These are phyloP conservation scores for Hypotaenidia philippensis DNA, from an alignment of 2,797 vertebrate species.

Conservation along the genomic window DNA sequence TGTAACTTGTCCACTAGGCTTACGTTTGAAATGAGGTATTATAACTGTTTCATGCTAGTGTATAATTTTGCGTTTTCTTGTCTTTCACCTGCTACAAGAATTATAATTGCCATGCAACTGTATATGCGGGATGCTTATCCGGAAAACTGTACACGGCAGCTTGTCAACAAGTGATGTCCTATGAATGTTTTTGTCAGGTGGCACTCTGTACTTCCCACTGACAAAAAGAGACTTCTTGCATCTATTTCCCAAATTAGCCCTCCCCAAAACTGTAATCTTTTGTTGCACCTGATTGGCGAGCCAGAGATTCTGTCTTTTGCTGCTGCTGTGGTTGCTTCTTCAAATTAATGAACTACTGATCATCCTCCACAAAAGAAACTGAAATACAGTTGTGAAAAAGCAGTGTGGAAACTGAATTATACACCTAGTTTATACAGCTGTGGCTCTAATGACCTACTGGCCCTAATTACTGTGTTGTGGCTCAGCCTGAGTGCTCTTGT, in stretches of 20 bases:
- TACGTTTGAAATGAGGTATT: constrained; percentile 26
- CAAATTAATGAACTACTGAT: constrained; percentile 33
- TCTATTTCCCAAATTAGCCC: constrained; percentile 19
- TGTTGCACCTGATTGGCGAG: constrained; percentile 30
- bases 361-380: constrained; percentile 61
- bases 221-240: constrained; percentile 20
- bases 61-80: constrained; percentile 64
- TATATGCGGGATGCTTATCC: not conserved
- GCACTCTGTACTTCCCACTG: constrained; percentile 12
- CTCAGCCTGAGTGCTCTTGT: constrained; percentile 65
- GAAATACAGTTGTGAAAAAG: constrained; percentile 68
- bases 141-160: constrained; percentile 21
- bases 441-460: constrained; percentile 77
- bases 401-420: constrained; percentile 79
- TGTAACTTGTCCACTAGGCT: constrained; percentile 52
- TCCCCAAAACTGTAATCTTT: constrained; percentile 17
- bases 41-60: constrained; percentile 65
- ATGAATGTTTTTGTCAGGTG: constrained; percentile 15
- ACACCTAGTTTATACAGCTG: constrained; percentile 81
- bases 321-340: constrained; percentile 46
- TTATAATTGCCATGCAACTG: not conserved
- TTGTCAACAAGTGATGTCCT: constrained; percentile 18
- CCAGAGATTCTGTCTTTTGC: not conserved
- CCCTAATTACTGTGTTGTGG: constrained; percentile 73
- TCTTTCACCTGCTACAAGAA: constrained; percentile 58